Evolutionary conservation across 2,113 vertebrate genomes (phyloP).

Genomic region (Haplotaxodon microlepis): DNA sequence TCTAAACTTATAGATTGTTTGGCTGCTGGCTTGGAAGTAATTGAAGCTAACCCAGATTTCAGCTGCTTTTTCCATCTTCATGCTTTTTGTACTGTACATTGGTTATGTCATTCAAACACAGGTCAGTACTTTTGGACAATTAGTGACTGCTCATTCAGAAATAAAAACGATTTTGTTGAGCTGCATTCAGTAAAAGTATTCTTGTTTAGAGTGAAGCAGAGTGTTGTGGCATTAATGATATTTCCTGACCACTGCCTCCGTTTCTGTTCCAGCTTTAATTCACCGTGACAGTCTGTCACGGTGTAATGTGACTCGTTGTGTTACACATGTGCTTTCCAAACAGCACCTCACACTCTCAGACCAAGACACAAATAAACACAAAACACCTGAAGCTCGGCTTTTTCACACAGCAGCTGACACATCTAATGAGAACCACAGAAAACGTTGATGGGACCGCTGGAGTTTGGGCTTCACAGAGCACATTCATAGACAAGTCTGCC

Average conservation of each 20-base stretch:
- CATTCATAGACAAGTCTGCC: slow-evolving; percentile 15
- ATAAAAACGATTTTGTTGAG: background rate
- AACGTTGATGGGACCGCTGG: background rate
- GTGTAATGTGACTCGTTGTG: slow-evolving; percentile 47
- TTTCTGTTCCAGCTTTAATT: slow-evolving; percentile 42
- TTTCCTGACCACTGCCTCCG: slow-evolving; percentile 21
- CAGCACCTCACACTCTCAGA: slow-evolving; percentile 32
- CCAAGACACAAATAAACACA: slow-evolving; percentile 21
- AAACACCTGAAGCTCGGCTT: slow-evolving; percentile 36
- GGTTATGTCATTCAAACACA: slow-evolving; percentile 4
- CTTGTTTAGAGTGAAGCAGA: background rate
- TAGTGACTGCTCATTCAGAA: background rate
- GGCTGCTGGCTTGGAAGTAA: slow-evolving; percentile 37
- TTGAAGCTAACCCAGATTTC: slow-evolving; percentile 35
- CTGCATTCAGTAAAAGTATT: background rate
- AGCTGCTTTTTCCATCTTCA: background rate
- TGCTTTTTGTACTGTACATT: background rate
- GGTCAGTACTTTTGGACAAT: background rate
- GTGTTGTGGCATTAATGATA: slow-evolving; percentile 27
- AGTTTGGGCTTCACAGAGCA: background rate
- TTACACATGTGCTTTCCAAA: slow-evolving; percentile 45
- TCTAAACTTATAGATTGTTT: slow-evolving; percentile 30
- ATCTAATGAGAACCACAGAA: slow-evolving; percentile 1
- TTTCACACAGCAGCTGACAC: slow-evolving; percentile 1
- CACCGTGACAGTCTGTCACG: slow-evolving; percentile 46